Conservation (phyloP, 2,888 invertebrate species). For the Dasypolia templi region DNA sequence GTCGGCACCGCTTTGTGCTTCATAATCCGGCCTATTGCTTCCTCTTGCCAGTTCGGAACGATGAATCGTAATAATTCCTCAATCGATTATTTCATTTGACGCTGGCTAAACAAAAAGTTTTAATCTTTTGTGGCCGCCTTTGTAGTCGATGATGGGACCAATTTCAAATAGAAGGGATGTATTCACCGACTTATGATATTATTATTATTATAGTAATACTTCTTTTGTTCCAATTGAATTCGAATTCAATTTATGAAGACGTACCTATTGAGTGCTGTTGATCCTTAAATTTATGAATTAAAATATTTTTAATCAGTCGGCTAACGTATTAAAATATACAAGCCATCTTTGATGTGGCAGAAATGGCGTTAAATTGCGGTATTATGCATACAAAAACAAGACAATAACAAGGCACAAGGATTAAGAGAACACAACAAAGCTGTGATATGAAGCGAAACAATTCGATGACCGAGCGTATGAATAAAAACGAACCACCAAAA, state of each 20-base stretch:
- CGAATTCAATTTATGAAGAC: constrained; percentile 46
- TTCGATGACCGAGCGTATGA: constrained; percentile 88
- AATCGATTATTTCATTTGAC: constrained; percentile 87
- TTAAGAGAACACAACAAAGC: constrained; percentile 80
- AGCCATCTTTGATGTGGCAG: neutral
- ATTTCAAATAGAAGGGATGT: constrained; percentile 72
- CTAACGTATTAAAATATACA: neutral
- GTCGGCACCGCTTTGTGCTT: constrained; percentile 86
- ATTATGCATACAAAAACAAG: constrained; percentile 30
- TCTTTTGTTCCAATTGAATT: constrained; percentile 76
- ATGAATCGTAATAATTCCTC: constrained; percentile 89
- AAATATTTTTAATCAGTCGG: neutral
- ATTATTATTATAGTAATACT: constrained; percentile 75
- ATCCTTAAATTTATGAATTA: constrained; percentile 11
- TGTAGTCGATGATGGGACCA: constrained; percentile 78
- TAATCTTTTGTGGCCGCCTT: constrained; percentile 82
- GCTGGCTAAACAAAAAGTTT: constrained; percentile 81
- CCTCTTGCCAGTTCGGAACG: constrained; percentile 83
- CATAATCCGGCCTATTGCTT: constrained; percentile 85
- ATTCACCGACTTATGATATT: constrained; percentile 56
- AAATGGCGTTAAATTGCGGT: neutral
- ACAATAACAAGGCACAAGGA: constrained; percentile 62
- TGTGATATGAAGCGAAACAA: constrained; percentile 87
- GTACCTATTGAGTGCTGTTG: constrained; percentile 23
- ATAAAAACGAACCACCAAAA: constrained; percentile 89